Evolutionary conservation across 2,797 vertebrate species (phyloP).

Genomic region (Pangasius macronema): DNA sequence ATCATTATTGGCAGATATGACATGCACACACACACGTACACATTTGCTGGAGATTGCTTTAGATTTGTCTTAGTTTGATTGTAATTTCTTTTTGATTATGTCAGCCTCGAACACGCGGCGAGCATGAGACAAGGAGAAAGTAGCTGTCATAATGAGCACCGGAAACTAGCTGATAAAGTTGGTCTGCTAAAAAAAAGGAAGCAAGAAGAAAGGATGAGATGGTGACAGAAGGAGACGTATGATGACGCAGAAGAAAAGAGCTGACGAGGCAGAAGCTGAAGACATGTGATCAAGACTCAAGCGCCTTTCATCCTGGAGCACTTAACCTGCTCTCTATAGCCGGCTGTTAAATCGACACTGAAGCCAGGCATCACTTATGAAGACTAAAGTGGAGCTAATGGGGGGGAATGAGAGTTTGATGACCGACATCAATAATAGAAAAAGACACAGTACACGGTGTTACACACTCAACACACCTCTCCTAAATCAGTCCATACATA

Average conservation of each 20-base stretch:
- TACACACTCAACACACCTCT: conserved; percentile 6
- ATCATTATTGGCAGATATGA: neutral
- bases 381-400: conserved; percentile 44
- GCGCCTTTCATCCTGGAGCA: conserved; percentile 43
- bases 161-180: conserved; percentile 21
- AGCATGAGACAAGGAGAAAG: neutral
- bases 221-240: conserved; percentile 13
- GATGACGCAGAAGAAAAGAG: conserved; percentile 23
- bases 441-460: conserved; percentile 19
- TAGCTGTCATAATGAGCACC: conserved; percentile 6
- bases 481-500: neutral
- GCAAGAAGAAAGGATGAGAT: neutral
- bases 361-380: conserved; percentile 37
- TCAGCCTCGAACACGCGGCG: neutral
- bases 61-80: conserved; percentile 18
- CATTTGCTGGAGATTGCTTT: conserved; percentile 6
- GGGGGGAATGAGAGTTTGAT: conserved; percentile 24
- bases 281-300: conserved; percentile 40
- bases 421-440: conserved; percentile 37
- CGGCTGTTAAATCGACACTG: conserved; percentile 30
- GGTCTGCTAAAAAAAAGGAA: neutral
- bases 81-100: conserved; percentile 26
- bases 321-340: conserved; percentile 41
- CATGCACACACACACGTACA: neutral
- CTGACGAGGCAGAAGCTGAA: conserved; percentile 28